A percentile compares a stretch with the other conserved stretches of the same genome.
Evolutionary conservation across 2,113 vertebrate genomes (phyloP).

Genomic region (Phrynosoma blainvillii): DNA sequence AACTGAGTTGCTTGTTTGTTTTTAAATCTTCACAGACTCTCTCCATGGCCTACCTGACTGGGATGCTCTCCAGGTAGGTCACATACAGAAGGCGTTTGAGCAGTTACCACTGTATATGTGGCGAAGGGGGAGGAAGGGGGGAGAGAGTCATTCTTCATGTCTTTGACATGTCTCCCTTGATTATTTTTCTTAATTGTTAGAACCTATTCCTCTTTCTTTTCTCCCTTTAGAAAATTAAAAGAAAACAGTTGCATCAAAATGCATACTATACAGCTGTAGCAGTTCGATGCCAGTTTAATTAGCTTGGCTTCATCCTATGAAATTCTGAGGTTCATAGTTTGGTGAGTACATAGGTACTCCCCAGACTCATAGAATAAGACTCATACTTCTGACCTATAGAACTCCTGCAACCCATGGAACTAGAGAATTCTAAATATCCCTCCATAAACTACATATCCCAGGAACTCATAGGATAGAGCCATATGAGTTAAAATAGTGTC

Average conservation of each 20-base stretch:
- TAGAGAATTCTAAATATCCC: no score
- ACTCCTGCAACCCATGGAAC: no score
- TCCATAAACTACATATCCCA: background rate
- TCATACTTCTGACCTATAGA: no score
- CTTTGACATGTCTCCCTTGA: background rate
- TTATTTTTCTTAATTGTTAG: background rate
- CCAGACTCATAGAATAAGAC: no score
- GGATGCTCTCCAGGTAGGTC: constrained; percentile 90
- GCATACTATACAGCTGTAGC: background rate
- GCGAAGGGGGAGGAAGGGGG: background rate
- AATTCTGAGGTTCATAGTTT: no score
- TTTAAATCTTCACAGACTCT: constrained; percentile 81
- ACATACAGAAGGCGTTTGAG: background rate
- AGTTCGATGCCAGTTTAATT: no score
- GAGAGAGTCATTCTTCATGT: background rate
- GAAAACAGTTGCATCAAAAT: background rate
- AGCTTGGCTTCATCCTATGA: no score
- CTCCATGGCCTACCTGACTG: constrained; percentile 94
- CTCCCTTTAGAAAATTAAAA: background rate
- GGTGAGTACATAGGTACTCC: no score
- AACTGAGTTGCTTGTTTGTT: background rate
- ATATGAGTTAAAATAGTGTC: no score
- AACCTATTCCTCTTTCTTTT: background rate
- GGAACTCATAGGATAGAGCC: no score
- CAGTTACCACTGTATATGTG: background rate